phyloP scores from a whole-genome alignment of 1,140 invertebrate species.

The Triops cancriformis region DNA sequence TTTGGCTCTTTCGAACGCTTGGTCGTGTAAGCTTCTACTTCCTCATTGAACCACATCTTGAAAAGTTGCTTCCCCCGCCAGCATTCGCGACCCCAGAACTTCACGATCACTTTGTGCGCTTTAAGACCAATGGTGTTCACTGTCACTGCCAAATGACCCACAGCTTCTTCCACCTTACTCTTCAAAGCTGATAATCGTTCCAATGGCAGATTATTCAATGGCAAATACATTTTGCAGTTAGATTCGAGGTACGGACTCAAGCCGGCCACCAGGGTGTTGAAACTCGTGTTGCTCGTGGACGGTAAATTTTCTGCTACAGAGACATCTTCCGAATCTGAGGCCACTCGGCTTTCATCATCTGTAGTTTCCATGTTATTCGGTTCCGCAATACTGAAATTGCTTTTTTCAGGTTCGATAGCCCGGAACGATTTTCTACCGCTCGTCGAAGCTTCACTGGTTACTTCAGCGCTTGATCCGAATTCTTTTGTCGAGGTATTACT shows the following conservation, averaged over 20 bases:
- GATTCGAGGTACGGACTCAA: background rate
- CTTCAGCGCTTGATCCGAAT: no score
- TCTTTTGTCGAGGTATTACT: no score
- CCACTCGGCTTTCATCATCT: background rate
- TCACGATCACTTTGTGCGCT: background rate
- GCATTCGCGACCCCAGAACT: background rate
- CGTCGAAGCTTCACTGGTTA: no score
- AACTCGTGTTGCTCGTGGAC: background rate
- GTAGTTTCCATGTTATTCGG: background rate
- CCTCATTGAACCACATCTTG: background rate
- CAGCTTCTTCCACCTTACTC: background rate
- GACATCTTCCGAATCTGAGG: background rate
- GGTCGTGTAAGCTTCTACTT: background rate
- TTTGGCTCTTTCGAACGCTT: background rate
- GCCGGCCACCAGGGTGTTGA: background rate
- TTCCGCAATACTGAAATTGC: background rate
- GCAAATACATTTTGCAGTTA: background rate
- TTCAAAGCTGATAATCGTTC: background rate
- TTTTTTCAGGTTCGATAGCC: background rate
- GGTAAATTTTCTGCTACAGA: background rate
- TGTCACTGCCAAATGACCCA: background rate
- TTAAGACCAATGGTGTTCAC: background rate
- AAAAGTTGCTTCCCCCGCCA: background rate
- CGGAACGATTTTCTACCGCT: no score
- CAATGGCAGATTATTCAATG: background rate